Base-by-base conservation (phyloP, 2,797 vertebrate species). In the Hybognathus amarus region DNA sequence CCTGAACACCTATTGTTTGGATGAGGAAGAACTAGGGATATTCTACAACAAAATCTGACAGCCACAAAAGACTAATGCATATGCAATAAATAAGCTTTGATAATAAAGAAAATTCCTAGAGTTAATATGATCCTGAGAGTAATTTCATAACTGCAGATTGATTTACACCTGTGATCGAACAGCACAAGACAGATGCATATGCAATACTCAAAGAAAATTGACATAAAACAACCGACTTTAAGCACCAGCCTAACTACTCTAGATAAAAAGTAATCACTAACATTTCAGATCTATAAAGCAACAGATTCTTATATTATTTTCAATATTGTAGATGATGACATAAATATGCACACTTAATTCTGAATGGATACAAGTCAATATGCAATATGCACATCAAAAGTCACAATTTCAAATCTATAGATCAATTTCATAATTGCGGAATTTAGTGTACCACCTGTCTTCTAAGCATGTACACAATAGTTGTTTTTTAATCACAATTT, bases 11-110 rank as follows among this genome's bases (percentile, higher is more conserved):
- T 50, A 42, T 68, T 33, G 61, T 67, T 67, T 38, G 11, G 22
- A 54, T 15, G 74, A 82, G 69, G 64, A 30, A 76, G 54, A 52
- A 13, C 75, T 30, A 71, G 45, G 12, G 24, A 69, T 30, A 76
- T 45, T 17, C 64, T 73, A 54, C 7, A 67, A 56, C 20, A 20
- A 36, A 30, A 66, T 52, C 27, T 79, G 81, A 54, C 59, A 81
- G 52, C 42, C n/a, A 59, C 33, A 67, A n/a, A 66, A 63, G 11
- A 54, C 2, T 0, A 11, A n/a, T 15, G 79, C 67, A 45, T 56
- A 40, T 61, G 27, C 8, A 36, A 47, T 18, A 13, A 36, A 64
- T 47, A 36, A n/a, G 11, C 11, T 47, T 36, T 18, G 11, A 42
- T 47, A 24, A 47, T 22, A 30, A 42, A 45, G 22, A 80, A 36